phyloP scores from a whole-genome alignment of 1,140 invertebrate species.

The Lepidotrigona ventralis region DNA sequence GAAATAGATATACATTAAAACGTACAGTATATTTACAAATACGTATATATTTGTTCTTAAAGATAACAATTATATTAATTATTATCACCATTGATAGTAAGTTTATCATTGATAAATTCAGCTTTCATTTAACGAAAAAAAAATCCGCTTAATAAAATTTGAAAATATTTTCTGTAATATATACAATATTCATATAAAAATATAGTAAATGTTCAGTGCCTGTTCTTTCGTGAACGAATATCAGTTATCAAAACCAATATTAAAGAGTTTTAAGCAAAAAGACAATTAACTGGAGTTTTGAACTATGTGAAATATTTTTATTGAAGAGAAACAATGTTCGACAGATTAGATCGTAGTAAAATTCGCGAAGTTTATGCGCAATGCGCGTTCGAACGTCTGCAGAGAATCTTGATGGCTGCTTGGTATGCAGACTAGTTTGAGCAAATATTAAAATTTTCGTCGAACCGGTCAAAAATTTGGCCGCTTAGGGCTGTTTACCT shows the following conservation, averaged over 20 bases:
- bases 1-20: too few relatives aligned
- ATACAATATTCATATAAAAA: background rate
- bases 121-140: too few relatives aligned
- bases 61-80: too few relatives aligned
- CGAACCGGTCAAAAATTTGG: constrained; percentile 47
- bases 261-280: background rate
- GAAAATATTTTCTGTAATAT: background rate
- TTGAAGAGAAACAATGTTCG: background rate
- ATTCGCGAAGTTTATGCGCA: background rate
- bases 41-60: too few relatives aligned
- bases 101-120: too few relatives aligned
- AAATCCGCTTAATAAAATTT: too few relatives aligned
- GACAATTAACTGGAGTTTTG: background rate
- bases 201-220: too few relatives aligned
- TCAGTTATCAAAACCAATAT: background rate
- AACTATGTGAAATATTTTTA: too few relatives aligned
- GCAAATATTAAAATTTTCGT: constrained; percentile 61
- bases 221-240: background rate
- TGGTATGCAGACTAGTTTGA: constrained; percentile 59
- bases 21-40: too few relatives aligned
- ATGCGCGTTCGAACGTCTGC: background rate
- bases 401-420: constrained; percentile 42
- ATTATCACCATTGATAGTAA: too few relatives aligned
- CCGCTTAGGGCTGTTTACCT: constrained; percentile 48
- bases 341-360: constrained; percentile 19